A percentile compares a stretch with the other conserved stretches of the same genome.
Conservation (phyloP, 1,140 invertebrate species). For the Pachypeltis micranthus region DNA sequence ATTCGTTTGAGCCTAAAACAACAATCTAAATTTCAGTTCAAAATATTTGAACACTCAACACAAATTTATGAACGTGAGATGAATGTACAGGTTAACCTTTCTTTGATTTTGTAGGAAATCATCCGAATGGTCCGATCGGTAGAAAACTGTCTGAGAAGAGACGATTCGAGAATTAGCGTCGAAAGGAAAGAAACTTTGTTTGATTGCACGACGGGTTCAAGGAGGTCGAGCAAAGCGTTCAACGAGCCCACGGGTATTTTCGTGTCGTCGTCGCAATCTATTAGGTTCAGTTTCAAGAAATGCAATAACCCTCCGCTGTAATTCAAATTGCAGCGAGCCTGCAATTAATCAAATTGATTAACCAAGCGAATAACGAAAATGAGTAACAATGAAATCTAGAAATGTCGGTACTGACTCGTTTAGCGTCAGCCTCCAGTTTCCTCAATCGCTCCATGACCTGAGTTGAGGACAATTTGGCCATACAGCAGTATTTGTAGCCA, state of each 20-base stretch:
- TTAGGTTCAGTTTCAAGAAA: conserved; percentile 39
- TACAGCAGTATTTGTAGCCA: conserved; percentile 47
- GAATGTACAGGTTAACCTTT: too few species aligned
- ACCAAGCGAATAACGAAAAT: too few species aligned
- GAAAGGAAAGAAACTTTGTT: conserved; percentile 26
- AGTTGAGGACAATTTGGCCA: conserved; percentile 39
- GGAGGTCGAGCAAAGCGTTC: conserved; percentile 14
- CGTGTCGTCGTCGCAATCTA: conserved; percentile 16
- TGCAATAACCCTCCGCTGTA: conserved; percentile 36
- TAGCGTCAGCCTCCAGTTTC: conserved; percentile 31
- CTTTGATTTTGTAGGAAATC: conserved; percentile 24
- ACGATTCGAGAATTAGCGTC: conserved; percentile 41
- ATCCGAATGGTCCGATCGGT: conserved; percentile 44
- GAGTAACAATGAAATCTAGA: neutral
- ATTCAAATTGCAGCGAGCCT: conserved; percentile 21
- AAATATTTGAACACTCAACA: too few species aligned
- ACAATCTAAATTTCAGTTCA: too few species aligned
- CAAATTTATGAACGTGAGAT: too few species aligned
- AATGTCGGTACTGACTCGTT: conserved; percentile 18
- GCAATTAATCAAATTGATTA: conserved; percentile 12
- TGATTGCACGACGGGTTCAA: conserved; percentile 3
- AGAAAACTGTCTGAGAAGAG: conserved; percentile 42
- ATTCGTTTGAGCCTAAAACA: too few species aligned
- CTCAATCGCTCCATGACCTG: conserved; percentile 38
- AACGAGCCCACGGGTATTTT: conserved; percentile 22